These are phyloP conservation scores for Caenorhabditis sp. DNA, from an alignment of 2,888 invertebrate genomes.

Conservation along the genomic window DNA sequence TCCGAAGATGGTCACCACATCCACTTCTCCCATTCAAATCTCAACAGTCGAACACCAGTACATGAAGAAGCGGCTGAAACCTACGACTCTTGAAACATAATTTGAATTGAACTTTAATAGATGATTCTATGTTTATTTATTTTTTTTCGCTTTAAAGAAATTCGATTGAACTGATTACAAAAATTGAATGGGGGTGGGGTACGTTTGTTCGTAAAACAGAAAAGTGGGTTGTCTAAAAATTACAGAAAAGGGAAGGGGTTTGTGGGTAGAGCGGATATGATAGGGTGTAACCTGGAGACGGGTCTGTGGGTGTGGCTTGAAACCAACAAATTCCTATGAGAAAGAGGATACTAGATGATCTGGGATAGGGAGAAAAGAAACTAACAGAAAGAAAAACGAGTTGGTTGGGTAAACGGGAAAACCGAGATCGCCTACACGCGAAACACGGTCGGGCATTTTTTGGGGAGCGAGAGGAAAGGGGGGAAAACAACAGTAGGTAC, in stretches of 20 bases:
- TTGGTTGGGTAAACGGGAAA: background rate
- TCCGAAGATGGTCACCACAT: slow-evolving; percentile 27
- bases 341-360: slow-evolving; percentile 23
- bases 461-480: background rate
- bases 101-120: background rate
- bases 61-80: slow-evolving; percentile 49
- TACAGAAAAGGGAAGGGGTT: slow-evolving; percentile 15
- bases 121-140: slow-evolving; percentile 33
- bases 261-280: slow-evolving; percentile 31
- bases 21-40: too few relatives aligned
- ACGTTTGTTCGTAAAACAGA: background rate
- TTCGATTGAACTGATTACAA: slow-evolving; percentile 39
- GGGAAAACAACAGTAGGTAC: slow-evolving; percentile 50
- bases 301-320: slow-evolving; percentile 19
- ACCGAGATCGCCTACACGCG: slow-evolving; percentile 31
- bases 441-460: slow-evolving; percentile 6
- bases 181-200: background rate
- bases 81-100: too few relatives aligned
- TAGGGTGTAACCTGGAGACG: slow-evolving; percentile 39
- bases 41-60: slow-evolving; percentile 59
- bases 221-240: background rate
- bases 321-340: slow-evolving; percentile 34
- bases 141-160: slow-evolving; percentile 23
- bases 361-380: slow-evolving; percentile 7
- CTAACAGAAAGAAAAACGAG: slow-evolving; percentile 49